Base-by-base conservation (phyloP, 1,140 invertebrate species). In the Trichonephila inaurata region DNA sequence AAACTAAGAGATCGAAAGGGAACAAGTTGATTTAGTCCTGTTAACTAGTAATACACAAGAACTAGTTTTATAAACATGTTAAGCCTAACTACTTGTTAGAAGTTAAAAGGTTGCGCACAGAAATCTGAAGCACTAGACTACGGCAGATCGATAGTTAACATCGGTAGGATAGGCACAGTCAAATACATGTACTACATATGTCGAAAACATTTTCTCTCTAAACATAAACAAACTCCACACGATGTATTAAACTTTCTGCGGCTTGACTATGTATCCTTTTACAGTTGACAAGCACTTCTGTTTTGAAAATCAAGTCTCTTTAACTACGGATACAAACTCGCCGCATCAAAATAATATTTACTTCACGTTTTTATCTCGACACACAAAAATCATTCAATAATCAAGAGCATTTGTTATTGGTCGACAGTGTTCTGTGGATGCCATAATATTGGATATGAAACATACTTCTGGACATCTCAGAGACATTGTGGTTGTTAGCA, bases 51-150 rank as follows among this genome's bases (percentile, higher is more conserved):
- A 60, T 85, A 85, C 83, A 85, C 12, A n/a, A 19, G 33, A 88
- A 60, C 51, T 91, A 62, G 19, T 91, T 81, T 88, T 93, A 58
- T 64, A 64, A 92, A 62, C 60, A 88, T n/a, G 69, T 88, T 93
- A 93, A 93, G 92, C 92, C 92, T 93, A 93, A 93, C 92, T 93
- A 93, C 91, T 92, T 92, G 92, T 93, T 88, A 93, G 64, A 87
- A 92, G 85, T 93, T 89, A 93, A 62, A 88, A 93, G 86, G 92
- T 93, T 89, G 92, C 92, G 83, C 85, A 69, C 18, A 77, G 72
- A 66, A 66, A 60, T 93, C 86, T 81, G 66, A 88, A 88, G 66
- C 33, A 51, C 60, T 44, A 82, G 64, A 93, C 64, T 93, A 89
- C 64, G 66, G 58, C 24, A 61, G 92, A 93, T 93, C 92, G 92